Evolutionary conservation across 2,797 vertebrate genomes (phyloP).

Genomic region (Tragopan temminckii): DNA sequence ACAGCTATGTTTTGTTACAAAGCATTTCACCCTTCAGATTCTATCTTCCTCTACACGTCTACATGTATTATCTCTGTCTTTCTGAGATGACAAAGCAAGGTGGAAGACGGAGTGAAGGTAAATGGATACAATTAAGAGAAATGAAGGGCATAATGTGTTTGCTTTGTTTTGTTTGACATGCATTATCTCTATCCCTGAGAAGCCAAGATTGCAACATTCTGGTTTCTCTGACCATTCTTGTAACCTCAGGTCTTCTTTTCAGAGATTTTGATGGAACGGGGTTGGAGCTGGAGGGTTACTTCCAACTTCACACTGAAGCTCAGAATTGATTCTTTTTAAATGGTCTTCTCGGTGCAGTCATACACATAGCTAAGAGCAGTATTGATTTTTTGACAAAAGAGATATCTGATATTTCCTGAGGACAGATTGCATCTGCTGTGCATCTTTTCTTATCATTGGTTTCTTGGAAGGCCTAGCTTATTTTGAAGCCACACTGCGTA

Average conservation of each 20-base stretch:
- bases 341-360: not conserved
- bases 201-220: not conserved
- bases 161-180: not conserved
- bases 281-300: not conserved
- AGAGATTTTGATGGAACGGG: not conserved
- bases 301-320: not conserved
- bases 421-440: not conserved
- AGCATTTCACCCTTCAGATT: constrained; percentile 13
- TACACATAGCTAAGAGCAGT: not conserved
- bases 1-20: constrained; percentile 28
- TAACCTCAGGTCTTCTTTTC: not conserved
- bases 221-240: not conserved
- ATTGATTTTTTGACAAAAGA: not conserved
- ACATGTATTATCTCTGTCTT: not conserved
- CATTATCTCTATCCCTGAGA: not conserved
- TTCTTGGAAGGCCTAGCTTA: not conserved
- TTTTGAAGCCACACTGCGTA: not conserved
- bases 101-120: not conserved
- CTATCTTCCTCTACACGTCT: not conserved
- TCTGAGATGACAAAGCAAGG: not conserved
- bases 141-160: not conserved
- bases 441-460: not conserved
- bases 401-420: not conserved
- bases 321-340: not conserved
- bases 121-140: not conserved